Conservation (phyloP, 2,113 vertebrate genomes). For the Triplophysa tibetana region DNA sequence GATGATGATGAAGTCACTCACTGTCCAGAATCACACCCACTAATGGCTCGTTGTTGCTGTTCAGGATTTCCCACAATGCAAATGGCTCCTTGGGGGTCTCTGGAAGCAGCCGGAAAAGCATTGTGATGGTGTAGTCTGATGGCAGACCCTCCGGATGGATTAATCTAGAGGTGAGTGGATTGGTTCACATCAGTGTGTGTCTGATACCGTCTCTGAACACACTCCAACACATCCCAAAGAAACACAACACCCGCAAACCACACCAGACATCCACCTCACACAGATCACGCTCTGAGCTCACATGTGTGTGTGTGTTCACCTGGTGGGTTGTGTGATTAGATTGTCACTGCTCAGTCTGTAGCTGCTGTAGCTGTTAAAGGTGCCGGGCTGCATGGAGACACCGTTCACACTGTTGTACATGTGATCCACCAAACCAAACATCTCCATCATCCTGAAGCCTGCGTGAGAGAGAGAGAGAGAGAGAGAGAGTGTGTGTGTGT, state of each 20-base stretch:
- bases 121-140: slow-evolving; percentile 90
- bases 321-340: slow-evolving; percentile 90
- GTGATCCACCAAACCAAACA: slow-evolving; percentile 90
- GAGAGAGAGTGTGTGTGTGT: background rate
- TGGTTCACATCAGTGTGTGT: background rate
- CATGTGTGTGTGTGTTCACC: slow-evolving; percentile 67
- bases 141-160: slow-evolving; percentile 94
- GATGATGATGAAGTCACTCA: slow-evolving; percentile 69
- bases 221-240: too few species aligned
- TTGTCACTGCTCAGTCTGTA: slow-evolving; percentile 88
- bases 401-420: slow-evolving; percentile 84
- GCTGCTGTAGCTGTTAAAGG: slow-evolving; percentile 90
- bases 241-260: too few species aligned
- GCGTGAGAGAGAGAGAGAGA: background rate
- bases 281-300: background rate
- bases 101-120: slow-evolving; percentile 91
- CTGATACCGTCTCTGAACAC: too few species aligned
- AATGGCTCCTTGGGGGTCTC: slow-evolving; percentile 92
- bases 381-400: slow-evolving; percentile 94
- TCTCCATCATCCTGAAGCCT: slow-evolving; percentile 99
- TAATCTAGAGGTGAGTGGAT: slow-evolving; percentile 69
- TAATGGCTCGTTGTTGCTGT: slow-evolving; percentile 85
- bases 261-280: too few species aligned
- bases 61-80: slow-evolving; percentile 95
- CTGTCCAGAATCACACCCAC: slow-evolving; percentile 96